These are phyloP conservation scores for Sciurus vulgaris DNA, from an alignment of 2,797 vertebrate genomes.

Conservation along the genomic window DNA sequence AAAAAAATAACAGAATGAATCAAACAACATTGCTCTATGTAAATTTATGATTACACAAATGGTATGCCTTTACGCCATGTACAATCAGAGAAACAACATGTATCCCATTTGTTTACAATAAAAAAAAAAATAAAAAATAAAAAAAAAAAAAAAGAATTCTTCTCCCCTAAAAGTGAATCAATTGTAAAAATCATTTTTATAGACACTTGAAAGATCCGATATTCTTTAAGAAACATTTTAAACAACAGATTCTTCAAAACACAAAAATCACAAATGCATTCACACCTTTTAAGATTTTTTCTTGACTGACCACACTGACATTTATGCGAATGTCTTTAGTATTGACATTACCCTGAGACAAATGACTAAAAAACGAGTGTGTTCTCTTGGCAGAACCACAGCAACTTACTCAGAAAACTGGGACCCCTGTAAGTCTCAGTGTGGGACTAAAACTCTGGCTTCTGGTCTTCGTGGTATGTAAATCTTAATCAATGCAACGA, in stretches of 20 bases:
- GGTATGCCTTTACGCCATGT: no score
- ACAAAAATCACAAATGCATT: slow-evolving; percentile 60
- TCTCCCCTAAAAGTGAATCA: slow-evolving; percentile 24
- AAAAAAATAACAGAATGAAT: no score
- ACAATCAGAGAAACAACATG: no score
- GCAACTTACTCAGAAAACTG: neutral
- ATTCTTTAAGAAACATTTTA: slow-evolving; percentile 46
- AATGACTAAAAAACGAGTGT: neutral
- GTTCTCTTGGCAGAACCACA: neutral
- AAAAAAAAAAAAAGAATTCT: no score
- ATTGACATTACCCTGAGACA: slow-evolving; percentile 55
- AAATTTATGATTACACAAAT: no score
- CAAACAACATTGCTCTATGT: no score
- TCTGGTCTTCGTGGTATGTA: neutral
- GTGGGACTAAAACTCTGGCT: neutral
- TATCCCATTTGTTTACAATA: no score
- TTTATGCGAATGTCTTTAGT: slow-evolving; percentile 51
- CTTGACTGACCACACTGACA: slow-evolving; percentile 30
- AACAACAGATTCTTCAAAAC: slow-evolving; percentile 46
- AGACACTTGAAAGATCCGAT: slow-evolving; percentile 48
- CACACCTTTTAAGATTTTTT: slow-evolving; percentile 36
- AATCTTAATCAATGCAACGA: slow-evolving; percentile 11
- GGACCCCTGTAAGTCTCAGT: neutral
- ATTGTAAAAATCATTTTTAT: slow-evolving; percentile 44
- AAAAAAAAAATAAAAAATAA: no score